These are phyloP conservation scores for Volucella inflata DNA, from an alignment of 2,888 invertebrate species.

Conservation along the genomic window DNA sequence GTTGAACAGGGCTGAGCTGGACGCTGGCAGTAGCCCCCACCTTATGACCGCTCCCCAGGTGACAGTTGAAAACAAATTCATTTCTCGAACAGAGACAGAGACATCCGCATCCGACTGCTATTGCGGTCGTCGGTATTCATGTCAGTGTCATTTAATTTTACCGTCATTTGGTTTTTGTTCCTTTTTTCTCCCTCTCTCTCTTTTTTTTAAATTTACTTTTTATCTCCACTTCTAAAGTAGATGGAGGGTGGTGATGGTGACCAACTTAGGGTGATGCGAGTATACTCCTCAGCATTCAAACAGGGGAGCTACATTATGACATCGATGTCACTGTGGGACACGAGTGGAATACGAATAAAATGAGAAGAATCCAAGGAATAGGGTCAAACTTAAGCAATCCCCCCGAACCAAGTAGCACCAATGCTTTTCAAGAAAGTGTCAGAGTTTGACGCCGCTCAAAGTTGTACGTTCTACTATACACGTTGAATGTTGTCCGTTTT, in stretches of 20 bases:
- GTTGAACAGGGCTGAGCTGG: too few relatives aligned
- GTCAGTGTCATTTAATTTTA: slow-evolving; percentile 64
- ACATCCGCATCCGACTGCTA: slow-evolving; percentile 40
- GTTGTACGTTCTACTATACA: slow-evolving; percentile 16
- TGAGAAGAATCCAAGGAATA: slow-evolving; percentile 12
- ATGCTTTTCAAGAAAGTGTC: slow-evolving; percentile 45
- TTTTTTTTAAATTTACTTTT: slow-evolving; percentile 44
- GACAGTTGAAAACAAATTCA: slow-evolving; percentile 71
- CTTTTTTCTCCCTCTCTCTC: too few relatives aligned
- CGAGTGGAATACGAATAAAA: slow-evolving; percentile 2
- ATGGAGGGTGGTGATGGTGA: slow-evolving; percentile 5
- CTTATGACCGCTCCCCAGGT: slow-evolving; percentile 51
- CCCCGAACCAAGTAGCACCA: slow-evolving; percentile 2
- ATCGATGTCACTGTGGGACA: slow-evolving; percentile 42
- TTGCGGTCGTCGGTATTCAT: slow-evolving; percentile 54
- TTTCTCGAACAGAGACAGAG: slow-evolving; percentile 64
- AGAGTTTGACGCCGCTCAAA: slow-evolving; percentile 39
- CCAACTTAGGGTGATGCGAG: neutral
- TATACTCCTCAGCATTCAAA: neutral
- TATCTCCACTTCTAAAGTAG: slow-evolving; percentile 7
- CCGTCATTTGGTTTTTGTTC: neutral
- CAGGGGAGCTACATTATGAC: slow-evolving; percentile 46
- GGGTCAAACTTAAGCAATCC: slow-evolving; percentile 54
- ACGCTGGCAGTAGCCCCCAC: slow-evolving; percentile 4
- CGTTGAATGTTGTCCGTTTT: slow-evolving; percentile 18